Base-by-base conservation (phyloP, 2,888 invertebrate genomes). In the Drosophila neoperkinsi region DNA sequence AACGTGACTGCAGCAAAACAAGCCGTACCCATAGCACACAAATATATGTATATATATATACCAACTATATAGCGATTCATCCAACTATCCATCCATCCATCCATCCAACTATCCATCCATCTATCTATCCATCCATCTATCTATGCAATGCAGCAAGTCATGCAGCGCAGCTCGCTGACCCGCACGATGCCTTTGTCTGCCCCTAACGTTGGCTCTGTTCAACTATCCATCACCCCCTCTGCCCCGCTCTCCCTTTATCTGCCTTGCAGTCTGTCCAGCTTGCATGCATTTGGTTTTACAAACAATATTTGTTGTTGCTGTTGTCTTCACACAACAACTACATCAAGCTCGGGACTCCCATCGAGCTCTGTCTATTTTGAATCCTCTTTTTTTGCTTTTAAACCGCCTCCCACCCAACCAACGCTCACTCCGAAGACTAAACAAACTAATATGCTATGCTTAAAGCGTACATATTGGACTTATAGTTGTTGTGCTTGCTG, bases 381-480 rank as follows among this genome's bases (percentile, higher is more conserved):
- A 87, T 86, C 87, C 84, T 81, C 87, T 90, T 90, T 88, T 90
- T 90, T 82, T 83, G 85, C 81, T 79, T 74, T 84, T 72, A 57
- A 53, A 63, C 58, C 64, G 18, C 16, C 51, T 1, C 51, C 36
- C 43, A 1, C 28, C 7, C 9, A 9, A 31, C 55, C 53, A 52
- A 50, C 58, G 13, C 61, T 63, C 71, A 57, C 69, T 55, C 69
- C 69, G 52, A 59, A 61, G 70, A 74, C 81, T 81, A 74, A 83
- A 81, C 89, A 90, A 90, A 88, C 88, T 88, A 88, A 90, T 88
- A 88, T 88, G 90, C 85, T 88, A 88, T 88, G 88, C 88, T 88
- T 90, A 88, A 90, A 90, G 90, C 90, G 88, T 90, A 90, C 90
- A 88, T 88, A 90, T 90, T 90, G 82, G 90, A 87, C 89, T 84